A percentile compares a stretch with the other conserved stretches of the same genome.
phyloP scores from a whole-genome alignment of 1,140 invertebrate species.

The Drosophila guanche region DNA sequence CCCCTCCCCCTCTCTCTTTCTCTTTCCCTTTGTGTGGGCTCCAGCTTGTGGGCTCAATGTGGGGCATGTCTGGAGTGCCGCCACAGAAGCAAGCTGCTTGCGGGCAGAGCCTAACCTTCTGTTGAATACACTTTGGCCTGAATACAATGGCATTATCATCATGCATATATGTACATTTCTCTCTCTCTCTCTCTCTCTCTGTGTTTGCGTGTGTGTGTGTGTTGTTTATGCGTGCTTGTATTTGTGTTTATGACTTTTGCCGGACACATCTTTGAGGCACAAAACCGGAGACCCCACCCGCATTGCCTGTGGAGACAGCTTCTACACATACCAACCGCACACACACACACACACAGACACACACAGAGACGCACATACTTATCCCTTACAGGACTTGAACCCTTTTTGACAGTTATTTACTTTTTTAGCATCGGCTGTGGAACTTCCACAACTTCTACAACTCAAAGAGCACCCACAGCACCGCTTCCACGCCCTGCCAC shows the following conservation, averaged over 20 bases:
- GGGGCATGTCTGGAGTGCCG: no score
- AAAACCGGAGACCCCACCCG: no score
- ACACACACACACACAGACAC: background rate
- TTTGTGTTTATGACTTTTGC: constrained; percentile 33
- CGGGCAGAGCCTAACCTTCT: no score
- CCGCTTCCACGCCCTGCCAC: background rate
- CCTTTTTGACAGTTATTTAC: constrained; percentile 58
- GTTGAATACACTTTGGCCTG: background rate
- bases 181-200: background rate
- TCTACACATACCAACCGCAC: background rate
- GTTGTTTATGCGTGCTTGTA: background rate
- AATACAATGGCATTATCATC: constrained; percentile 39
- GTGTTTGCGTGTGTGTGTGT: background rate
- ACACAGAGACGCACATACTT: background rate
- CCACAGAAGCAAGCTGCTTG: no score
- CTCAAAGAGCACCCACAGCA: background rate
- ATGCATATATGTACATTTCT: background rate
- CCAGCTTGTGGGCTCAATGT: no score
- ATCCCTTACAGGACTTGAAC: constrained; percentile 12
- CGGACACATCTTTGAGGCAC: constrained; percentile 31
- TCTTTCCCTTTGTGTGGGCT: background rate
- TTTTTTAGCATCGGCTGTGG: constrained; percentile 30
- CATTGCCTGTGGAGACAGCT: constrained; percentile 14
- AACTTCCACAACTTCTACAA: background rate
- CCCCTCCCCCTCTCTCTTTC: background rate